Percentiles rank a stretch among this genome's conserved stretches.
Evolutionary conservation across 1,140 invertebrate species (phyloP).

Genomic region (Oreohelix idahoensis): DNA sequence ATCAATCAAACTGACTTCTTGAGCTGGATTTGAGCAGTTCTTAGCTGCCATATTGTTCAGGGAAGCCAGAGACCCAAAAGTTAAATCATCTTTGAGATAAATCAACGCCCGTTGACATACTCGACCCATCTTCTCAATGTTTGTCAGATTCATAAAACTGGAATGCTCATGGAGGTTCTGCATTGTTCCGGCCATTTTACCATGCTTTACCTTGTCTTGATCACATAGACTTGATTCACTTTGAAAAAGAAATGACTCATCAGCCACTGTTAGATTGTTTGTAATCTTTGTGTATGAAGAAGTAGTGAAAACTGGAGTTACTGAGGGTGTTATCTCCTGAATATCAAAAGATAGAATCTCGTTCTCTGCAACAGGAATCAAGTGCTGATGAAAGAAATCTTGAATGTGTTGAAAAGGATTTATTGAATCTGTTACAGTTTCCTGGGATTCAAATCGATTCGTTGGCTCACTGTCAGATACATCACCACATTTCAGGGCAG

Average conservation of each 20-base stretch:
- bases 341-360: background rate
- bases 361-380: background rate
- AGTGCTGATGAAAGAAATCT: background rate
- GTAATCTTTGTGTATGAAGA: background rate
- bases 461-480: background rate
- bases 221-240: slow-evolving; percentile 3
- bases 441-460: background rate
- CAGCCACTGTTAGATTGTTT: background rate
- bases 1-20: background rate
- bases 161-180: slow-evolving; percentile 23
- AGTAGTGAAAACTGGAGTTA: background rate
- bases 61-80: slow-evolving; percentile 39
- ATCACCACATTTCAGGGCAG: background rate
- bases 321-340: background rate
- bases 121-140: slow-evolving; percentile 31
- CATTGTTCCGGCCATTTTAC: slow-evolving; percentile 22
- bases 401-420: background rate
- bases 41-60: background rate
- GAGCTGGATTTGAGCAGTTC: background rate
- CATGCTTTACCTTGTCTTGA: background rate
- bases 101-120: slow-evolving; percentile 43
- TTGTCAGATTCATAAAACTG: slow-evolving; percentile 39
- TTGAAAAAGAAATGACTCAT: slow-evolving; percentile 8
- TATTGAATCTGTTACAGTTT: background rate
- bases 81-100: slow-evolving; percentile 42